These are phyloP conservation scores for Scaptodrosophila lebanonensis DNA, from an alignment of 1,140 invertebrate genomes.

Conservation along the genomic window DNA sequence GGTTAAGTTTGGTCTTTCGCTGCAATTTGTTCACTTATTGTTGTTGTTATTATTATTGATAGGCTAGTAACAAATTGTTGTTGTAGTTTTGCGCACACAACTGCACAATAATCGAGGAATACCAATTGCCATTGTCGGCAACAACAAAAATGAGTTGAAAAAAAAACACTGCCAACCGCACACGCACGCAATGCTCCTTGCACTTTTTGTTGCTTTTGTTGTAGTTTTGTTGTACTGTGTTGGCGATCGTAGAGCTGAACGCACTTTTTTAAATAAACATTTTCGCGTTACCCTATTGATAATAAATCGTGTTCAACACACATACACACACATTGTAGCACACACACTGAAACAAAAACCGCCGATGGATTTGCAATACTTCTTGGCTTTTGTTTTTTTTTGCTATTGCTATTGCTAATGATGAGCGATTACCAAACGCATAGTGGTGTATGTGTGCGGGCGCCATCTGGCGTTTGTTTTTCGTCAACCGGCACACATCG, in stretches of 20 bases:
- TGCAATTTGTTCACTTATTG: conserved; percentile 35
- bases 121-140: too few relatives aligned
- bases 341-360: conserved; percentile 17
- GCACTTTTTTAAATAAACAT: conserved; percentile 10
- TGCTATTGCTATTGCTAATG: too few relatives aligned
- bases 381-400: conserved; percentile 51
- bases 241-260: conserved; percentile 12
- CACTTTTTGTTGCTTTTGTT: too few relatives aligned
- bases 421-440: conserved; percentile 12
- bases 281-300: too few relatives aligned
- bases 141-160: background rate
- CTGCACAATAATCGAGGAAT: too few relatives aligned
- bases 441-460: conserved; percentile 8
- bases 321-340: too few relatives aligned
- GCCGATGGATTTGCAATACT: conserved; percentile 16
- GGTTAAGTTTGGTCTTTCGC: conserved; percentile 64
- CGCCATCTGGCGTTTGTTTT: too few relatives aligned
- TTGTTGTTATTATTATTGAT: conserved; percentile 19
- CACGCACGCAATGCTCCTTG: conserved; percentile 11
- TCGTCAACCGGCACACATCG: too few relatives aligned
- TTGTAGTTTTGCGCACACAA: too few relatives aligned
- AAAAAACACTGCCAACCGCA: conserved; percentile 29
- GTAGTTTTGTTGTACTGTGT: too few relatives aligned
- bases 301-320: too few relatives aligned
- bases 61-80: conserved; percentile 21